Evolutionary conservation across 2,113 vertebrate species (phyloP).

Genomic region (Leptobrachium leishanense): DNA sequence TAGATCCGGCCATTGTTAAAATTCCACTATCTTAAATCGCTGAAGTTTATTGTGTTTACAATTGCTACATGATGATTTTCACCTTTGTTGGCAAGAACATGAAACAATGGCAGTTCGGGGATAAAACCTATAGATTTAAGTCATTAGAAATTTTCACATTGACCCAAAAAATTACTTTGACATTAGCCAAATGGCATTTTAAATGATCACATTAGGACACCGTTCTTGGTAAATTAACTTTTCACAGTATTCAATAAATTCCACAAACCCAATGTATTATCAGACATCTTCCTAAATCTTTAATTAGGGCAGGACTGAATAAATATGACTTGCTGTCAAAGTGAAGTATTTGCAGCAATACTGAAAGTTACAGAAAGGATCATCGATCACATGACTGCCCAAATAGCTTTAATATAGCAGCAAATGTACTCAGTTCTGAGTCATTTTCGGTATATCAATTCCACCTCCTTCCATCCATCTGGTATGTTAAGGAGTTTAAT

Average conservation of each 20-base stretch:
- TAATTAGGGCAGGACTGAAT: neutral
- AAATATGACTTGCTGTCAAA: neutral
- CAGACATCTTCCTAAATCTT: too few relatives aligned
- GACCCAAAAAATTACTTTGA: too few relatives aligned
- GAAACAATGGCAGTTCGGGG: too few relatives aligned
- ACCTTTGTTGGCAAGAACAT: too few relatives aligned
- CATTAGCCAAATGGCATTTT: neutral
- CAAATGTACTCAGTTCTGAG: constrained; percentile 51
- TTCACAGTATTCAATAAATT: neutral
- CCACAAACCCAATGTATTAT: neutral
- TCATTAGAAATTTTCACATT: too few relatives aligned
- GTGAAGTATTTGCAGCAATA: neutral
- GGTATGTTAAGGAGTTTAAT: constrained; percentile 66
- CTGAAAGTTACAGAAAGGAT: neutral
- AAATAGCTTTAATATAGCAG: constrained; percentile 51
- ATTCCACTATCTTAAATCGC: too few relatives aligned
- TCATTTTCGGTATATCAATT: constrained; percentile 60
- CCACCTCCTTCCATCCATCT: constrained; percentile 66
- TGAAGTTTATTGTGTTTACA: too few relatives aligned
- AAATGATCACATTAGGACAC: neutral
- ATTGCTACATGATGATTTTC: too few relatives aligned
- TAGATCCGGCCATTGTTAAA: too few relatives aligned
- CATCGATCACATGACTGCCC: constrained; percentile 19
- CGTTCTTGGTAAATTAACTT: too few relatives aligned
- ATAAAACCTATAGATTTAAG: too few relatives aligned